Evolutionary conservation across 2,113 vertebrate genomes (phyloP).

Genomic region (Ameiurus melas): DNA sequence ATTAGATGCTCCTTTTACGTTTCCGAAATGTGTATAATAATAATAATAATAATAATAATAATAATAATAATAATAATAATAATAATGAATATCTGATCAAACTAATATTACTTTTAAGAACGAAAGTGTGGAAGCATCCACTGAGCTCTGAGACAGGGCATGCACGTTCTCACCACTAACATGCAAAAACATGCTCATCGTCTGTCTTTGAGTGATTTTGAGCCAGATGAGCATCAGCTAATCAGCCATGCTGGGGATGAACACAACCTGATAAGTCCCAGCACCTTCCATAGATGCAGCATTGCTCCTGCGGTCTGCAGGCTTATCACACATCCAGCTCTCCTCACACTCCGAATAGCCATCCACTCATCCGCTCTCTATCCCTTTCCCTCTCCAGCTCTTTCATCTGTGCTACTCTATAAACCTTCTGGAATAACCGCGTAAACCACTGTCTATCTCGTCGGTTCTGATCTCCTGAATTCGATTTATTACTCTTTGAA

Average conservation of each 20-base stretch:
- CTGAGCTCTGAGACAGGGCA: neutral
- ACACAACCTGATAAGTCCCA: slow-evolving; percentile 99
- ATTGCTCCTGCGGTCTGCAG: slow-evolving; percentile 73
- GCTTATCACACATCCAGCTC: slow-evolving; percentile 61
- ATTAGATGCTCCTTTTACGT: neutral
- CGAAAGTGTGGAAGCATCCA: neutral
- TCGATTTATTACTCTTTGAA: slow-evolving; percentile 92
- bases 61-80: neutral
- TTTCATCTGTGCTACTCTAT: slow-evolving; percentile 98
- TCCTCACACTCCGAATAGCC: neutral
- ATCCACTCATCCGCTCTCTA: slow-evolving; percentile 82
- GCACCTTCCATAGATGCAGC: slow-evolving; percentile 89
- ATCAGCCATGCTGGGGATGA: slow-evolving; percentile 95
- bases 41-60: neutral
- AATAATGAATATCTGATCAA: neutral
- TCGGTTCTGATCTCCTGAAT: slow-evolving; percentile 90
- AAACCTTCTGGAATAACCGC: slow-evolving; percentile 85
- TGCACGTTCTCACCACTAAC: neutral
- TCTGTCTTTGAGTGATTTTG: slow-evolving; percentile 94
- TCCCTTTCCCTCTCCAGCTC: slow-evolving; percentile 60
- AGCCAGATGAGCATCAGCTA: slow-evolving; percentile 87
- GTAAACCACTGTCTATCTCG: slow-evolving; percentile 85
- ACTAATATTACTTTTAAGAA: neutral
- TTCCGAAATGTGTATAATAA: neutral
- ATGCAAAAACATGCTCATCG: slow-evolving; percentile 72